phyloP scores from a whole-genome alignment of 2,888 invertebrate species.

The Phyto melanocephala region DNA sequence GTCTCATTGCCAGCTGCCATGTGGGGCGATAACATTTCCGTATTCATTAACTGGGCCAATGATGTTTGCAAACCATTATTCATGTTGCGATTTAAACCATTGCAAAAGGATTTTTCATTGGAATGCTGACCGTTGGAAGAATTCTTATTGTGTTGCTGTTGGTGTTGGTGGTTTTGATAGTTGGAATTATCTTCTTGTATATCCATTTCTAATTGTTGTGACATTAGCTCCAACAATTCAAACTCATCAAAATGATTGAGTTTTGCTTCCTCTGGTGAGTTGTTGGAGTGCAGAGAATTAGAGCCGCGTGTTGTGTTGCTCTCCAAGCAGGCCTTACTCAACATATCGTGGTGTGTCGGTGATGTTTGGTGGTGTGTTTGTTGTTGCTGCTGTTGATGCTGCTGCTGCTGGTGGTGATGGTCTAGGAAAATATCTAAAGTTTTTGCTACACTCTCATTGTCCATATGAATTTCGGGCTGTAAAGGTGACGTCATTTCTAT shows the following conservation, averaged over 20 bases:
- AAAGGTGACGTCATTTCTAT: constrained; percentile 77
- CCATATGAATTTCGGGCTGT: constrained; percentile 73
- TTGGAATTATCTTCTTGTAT: constrained; percentile 76
- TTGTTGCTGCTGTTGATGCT: constrained; percentile 61
- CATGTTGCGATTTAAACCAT: constrained; percentile 74
- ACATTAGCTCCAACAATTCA: constrained; percentile 77
- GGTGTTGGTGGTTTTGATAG: constrained; percentile 66
- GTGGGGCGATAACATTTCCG: constrained; percentile 58
- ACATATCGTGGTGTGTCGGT: constrained; percentile 69
- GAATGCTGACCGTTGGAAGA: constrained; percentile 59
- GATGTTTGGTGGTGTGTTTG: constrained; percentile 55
- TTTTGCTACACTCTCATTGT: constrained; percentile 75
- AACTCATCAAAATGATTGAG: constrained; percentile 78
- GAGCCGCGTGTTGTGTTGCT: background rate
- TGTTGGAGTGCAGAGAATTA: constrained; percentile 30
- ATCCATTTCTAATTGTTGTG: constrained; percentile 81
- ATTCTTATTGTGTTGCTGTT: constrained; percentile 53
- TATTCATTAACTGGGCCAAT: constrained; percentile 76
- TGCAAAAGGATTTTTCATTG: constrained; percentile 57
- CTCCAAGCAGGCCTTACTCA: constrained; percentile 62
- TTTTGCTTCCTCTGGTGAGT: constrained; percentile 69
- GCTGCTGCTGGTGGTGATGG: constrained; percentile 72
- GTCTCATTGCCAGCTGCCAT: constrained; percentile 40
- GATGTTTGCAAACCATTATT: constrained; percentile 78
- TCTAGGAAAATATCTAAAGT: constrained; percentile 77